These are phyloP conservation scores for Tenthredo scrophulariae DNA, from an alignment of 2,888 invertebrate genomes.

Conservation along the genomic window DNA sequence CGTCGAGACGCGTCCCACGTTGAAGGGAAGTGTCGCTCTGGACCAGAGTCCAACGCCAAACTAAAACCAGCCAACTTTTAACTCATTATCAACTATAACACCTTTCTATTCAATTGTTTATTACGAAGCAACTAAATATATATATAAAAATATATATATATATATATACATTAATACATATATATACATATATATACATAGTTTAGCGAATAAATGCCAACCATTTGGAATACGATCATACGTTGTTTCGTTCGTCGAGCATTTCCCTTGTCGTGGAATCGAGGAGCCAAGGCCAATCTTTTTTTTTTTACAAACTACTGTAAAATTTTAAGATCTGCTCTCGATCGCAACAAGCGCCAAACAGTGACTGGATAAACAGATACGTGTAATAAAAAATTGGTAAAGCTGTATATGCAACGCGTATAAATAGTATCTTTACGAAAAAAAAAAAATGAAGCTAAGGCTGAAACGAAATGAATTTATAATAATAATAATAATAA, in stretches of 20 bases:
- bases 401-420: not conserved
- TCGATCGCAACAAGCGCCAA: not conserved
- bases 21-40: not conserved
- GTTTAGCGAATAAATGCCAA: not conserved
- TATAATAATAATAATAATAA: slow-evolving; percentile 21
- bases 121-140: slow-evolving; percentile 4
- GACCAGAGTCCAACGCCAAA: not conserved
- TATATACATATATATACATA: not conserved
- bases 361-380: slow-evolving; percentile 26
- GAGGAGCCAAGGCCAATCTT: not conserved
- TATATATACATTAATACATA: not conserved
- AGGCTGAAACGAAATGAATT: slow-evolving; percentile 49
- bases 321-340: not conserved
- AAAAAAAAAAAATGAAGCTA: slow-evolving; percentile 13
- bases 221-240: not conserved
- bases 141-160: not conserved
- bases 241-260: slow-evolving; percentile 6
- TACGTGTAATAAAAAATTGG: not conserved
- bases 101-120: not conserved
- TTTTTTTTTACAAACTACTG: not conserved
- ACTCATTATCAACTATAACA: not conserved
- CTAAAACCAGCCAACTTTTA: not conserved
- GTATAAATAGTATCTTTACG: not conserved
- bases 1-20: not conserved
- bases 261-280: not conserved